Evolutionary conservation across 2,797 vertebrate species (phyloP).

Genomic region (Alauda arvensis): DNA sequence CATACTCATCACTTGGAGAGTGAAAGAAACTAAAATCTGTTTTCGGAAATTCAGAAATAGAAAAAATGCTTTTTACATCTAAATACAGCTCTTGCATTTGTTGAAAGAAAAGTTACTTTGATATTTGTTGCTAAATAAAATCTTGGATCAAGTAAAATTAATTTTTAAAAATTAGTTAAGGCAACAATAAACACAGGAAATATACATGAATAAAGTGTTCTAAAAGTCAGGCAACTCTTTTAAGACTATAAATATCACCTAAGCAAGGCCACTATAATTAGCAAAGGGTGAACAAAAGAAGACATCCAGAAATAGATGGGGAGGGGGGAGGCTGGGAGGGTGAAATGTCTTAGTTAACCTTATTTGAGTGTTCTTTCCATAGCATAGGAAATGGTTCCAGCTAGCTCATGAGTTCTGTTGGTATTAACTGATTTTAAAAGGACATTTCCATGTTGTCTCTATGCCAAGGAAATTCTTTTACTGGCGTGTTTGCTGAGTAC

Average conservation of each 20-base stretch:
- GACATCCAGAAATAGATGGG: conserved; percentile 83
- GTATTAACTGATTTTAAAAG: conserved; percentile 79
- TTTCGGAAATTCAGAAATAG: conserved; percentile 58
- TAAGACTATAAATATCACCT: conserved; percentile 86
- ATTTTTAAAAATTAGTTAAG: conserved; percentile 69
- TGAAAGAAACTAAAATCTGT: conserved; percentile 51
- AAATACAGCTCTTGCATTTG: conserved; percentile 64
- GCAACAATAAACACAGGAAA: conserved; percentile 87
- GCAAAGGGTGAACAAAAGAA: conserved; percentile 87
- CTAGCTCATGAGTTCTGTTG: conserved; percentile 71
- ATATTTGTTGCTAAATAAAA: conserved; percentile 77
- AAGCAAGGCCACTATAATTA: conserved; percentile 87
- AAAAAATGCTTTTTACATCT: conserved; percentile 38
- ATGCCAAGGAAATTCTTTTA: conserved; percentile 76
- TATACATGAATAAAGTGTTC: conserved; percentile 86
- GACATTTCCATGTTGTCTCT: conserved; percentile 66
- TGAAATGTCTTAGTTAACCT: conserved; percentile 76
- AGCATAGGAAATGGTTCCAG: conserved; percentile 72
- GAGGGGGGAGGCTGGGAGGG: conserved; percentile 51
- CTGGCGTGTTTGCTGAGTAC: conserved; percentile 65
- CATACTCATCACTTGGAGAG: neutral
- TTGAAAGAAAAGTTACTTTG: conserved; percentile 72
- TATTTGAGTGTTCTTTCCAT: conserved; percentile 85
- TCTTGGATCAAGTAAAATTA: conserved; percentile 71
- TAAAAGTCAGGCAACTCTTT: conserved; percentile 71